A percentile compares a stretch with the other conserved stretches of the same genome.
phyloP scores from a whole-genome alignment of 2,888 invertebrate genomes.

The Athripsodes cinereus region DNA sequence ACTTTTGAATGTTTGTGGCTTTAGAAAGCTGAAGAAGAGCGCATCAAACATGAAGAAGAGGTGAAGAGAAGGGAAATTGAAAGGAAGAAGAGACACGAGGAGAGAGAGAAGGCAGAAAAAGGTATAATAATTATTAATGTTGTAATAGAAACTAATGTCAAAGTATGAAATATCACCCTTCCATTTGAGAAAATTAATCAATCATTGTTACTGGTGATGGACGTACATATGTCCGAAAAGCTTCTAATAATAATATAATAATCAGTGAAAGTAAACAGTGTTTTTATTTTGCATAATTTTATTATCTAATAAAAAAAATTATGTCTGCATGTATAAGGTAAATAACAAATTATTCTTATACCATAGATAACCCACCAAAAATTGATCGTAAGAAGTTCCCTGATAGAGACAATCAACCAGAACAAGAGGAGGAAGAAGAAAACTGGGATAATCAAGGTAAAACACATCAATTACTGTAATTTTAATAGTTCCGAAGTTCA shows the following conservation, averaged over 20 bases:
- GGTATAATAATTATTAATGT: background rate
- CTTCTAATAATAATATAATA: too few relatives aligned
- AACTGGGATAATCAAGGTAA: slow-evolving; percentile 36
- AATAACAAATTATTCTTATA: background rate
- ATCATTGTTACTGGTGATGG: too few relatives aligned
- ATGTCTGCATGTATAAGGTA: too few relatives aligned
- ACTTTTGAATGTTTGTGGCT: too few relatives aligned
- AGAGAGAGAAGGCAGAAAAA: slow-evolving; percentile 34
- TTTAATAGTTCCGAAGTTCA: too few relatives aligned
- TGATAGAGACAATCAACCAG: background rate
- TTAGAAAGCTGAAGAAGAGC: slow-evolving; percentile 61
- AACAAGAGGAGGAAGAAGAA: slow-evolving; percentile 43
- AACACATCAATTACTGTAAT: too few relatives aligned
- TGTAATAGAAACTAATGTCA: background rate
- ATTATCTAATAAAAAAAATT: too few relatives aligned
- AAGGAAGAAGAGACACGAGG: slow-evolving; percentile 49
- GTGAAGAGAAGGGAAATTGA: slow-evolving; percentile 48
- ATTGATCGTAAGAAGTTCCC: background rate
- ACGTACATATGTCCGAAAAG: too few relatives aligned
- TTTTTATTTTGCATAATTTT: too few relatives aligned
- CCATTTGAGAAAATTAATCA: background rate
- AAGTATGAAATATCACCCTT: background rate
- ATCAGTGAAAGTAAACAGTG: too few relatives aligned
- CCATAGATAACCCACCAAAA: background rate
- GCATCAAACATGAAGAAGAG: slow-evolving; percentile 54